Conservation (phyloP, 2,797 vertebrate species). For the Triplophysa yarkandensis region DNA sequence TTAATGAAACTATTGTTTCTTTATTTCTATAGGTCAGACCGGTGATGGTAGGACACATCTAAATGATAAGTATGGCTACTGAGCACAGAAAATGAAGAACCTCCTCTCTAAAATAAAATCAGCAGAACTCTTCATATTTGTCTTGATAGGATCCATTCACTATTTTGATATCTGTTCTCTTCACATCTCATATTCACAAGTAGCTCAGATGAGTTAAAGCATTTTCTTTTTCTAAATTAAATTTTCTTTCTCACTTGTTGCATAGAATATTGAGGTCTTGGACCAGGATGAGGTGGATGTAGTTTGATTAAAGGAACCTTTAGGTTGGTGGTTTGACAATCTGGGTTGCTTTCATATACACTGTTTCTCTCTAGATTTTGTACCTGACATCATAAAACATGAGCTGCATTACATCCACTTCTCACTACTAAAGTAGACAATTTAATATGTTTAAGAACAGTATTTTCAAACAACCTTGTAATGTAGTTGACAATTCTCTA, state of each 20-base stretch:
- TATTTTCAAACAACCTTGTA: not conserved
- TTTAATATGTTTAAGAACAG: not conserved
- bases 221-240: no score
- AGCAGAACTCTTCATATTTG: not conserved
- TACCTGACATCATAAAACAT: no score
- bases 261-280: not conserved
- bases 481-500: conserved; percentile 23
- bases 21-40: conserved; percentile 80
- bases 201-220: not conserved
- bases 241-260: not conserved
- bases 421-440: not conserved
- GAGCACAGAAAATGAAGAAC: conserved; percentile 49
- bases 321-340: not conserved
- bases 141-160: not conserved
- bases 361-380: no score
- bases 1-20: not conserved
- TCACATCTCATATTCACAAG: not conserved
- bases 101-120: not conserved
- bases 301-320: not conserved
- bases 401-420: no score
- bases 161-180: not conserved
- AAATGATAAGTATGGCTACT: conserved; percentile 97
- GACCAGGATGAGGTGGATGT: not conserved
- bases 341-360: not conserved
- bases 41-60: conserved; percentile 96